A percentile compares a stretch with the other conserved stretches of the same genome.
Evolutionary conservation across 2,797 vertebrate species (phyloP).

Genomic region (Sus cebifrons): DNA sequence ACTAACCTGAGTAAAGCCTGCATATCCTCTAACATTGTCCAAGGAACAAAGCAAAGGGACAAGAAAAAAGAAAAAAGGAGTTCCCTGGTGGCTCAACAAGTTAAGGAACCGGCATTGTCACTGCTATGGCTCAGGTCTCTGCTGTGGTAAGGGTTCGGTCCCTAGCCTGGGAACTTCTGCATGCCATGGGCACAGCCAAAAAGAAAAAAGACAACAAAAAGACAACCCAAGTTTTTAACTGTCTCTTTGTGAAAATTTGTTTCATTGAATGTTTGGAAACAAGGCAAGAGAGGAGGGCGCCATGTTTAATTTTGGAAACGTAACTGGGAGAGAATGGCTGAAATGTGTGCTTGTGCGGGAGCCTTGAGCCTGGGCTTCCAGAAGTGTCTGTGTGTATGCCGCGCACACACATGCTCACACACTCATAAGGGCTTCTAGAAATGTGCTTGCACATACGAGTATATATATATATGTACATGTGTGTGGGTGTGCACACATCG

Average conservation of each 20-base stretch:
- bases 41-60: not conserved
- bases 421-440: not conserved
- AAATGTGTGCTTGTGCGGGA: not conserved
- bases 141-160: too few relatives aligned
- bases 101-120: too few relatives aligned
- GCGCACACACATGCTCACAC: not conserved
- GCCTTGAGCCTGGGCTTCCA: not conserved
- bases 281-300: not conserved
- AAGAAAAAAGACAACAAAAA: not conserved
- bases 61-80: not conserved
- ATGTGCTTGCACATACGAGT: too few relatives aligned
- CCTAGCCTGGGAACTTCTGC: too few relatives aligned
- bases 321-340: not conserved
- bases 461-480: not conserved
- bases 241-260: slow-evolving; percentile 14
- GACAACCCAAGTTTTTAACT: not conserved
- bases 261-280: not conserved
- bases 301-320: not conserved
- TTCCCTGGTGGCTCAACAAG: too few relatives aligned
- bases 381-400: not conserved
- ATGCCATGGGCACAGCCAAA: too few relatives aligned
- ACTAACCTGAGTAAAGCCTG: not conserved
- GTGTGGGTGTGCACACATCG: too few relatives aligned
- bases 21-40: not conserved
- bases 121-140: too few relatives aligned